Base-by-base conservation (phyloP, 2,888 invertebrate genomes). In the Lathronympha strigana region DNA sequence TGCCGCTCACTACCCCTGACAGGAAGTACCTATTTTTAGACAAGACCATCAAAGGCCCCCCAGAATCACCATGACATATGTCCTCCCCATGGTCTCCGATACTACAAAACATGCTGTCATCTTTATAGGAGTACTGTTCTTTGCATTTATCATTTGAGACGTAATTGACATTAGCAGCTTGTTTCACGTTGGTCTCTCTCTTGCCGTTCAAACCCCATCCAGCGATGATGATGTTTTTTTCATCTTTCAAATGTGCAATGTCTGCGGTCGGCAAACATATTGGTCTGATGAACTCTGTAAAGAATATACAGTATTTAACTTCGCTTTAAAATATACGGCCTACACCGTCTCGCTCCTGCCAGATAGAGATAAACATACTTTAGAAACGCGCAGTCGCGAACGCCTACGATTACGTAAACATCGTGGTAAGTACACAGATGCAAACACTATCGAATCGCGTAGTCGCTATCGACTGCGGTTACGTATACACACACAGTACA, bases 151-250 rank as follows among this genome's bases (percentile, higher is more conserved):
- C 38, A 15, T 66, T 38, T 1, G 66, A 6, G 0, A 66, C 66
- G 36, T 53, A 64, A 8, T 60, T 45, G 0, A 64, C 51, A 33
- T 19, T 11, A 4, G 64, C 64, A 4, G 58, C 58, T 25, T 58
- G 64, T 36, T 64, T 64, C 28, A 64, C 5, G 1, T 45, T 21
- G 0, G 58, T 58, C 8, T 53, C 64, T 1, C 6, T 64, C 21
- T 28, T 45, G 0, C 64, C 64, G 36, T 64, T 38, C 6, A 51
- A 19, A 8, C 64, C 64, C 64, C 64, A 64, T 13, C 64, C 64
- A 5, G 64, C 58, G 11, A 64, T 60, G 19, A 64, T 13, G 5
- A 64, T 36, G 4, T 50, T 31, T 23, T 55, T 17, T 36, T 58
- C 25, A 6, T 58, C 19, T 36, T 43, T 19, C 6, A 58, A 8